Evolutionary conservation across 2,113 vertebrate genomes (phyloP).

Genomic region (Gracilinanus agilis): DNA sequence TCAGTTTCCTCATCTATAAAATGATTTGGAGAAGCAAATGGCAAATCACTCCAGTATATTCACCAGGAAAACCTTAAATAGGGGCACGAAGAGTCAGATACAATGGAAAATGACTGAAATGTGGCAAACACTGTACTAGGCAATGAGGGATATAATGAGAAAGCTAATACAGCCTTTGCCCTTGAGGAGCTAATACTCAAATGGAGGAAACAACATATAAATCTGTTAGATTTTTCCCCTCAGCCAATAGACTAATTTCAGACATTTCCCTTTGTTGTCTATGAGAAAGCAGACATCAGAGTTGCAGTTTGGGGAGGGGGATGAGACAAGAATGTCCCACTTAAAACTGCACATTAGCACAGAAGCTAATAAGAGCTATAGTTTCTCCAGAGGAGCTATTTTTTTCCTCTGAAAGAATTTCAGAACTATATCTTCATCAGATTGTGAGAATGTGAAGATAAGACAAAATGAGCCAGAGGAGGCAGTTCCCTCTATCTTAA

Average conservation of each 20-base stretch:
- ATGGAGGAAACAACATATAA: neutral
- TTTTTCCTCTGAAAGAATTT: constrained; percentile 50
- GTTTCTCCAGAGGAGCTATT: constrained; percentile 17
- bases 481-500: constrained; percentile 19
- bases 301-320: constrained; percentile 41
- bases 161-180: too few species aligned
- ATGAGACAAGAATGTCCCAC: constrained; percentile 15
- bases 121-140: too few species aligned
- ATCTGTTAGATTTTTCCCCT: constrained; percentile 30
- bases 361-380: constrained; percentile 29
- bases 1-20: too few species aligned
- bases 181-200: too few species aligned
- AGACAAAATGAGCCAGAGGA: constrained; percentile 32
- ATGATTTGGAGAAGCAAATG: too few species aligned
- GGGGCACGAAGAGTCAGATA: too few species aligned
- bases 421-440: constrained; percentile 11
- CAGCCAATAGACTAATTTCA: constrained; percentile 22
- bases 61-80: too few species aligned
- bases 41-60: too few species aligned
- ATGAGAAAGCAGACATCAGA: constrained; percentile 45
- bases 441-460: neutral
- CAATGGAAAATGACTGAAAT: too few species aligned
- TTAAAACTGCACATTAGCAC: constrained; percentile 58
- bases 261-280: constrained; percentile 59
- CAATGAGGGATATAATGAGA: too few species aligned